Base-by-base conservation (phyloP, 2,797 vertebrate genomes). In the Odontamblyopus rebecca region DNA sequence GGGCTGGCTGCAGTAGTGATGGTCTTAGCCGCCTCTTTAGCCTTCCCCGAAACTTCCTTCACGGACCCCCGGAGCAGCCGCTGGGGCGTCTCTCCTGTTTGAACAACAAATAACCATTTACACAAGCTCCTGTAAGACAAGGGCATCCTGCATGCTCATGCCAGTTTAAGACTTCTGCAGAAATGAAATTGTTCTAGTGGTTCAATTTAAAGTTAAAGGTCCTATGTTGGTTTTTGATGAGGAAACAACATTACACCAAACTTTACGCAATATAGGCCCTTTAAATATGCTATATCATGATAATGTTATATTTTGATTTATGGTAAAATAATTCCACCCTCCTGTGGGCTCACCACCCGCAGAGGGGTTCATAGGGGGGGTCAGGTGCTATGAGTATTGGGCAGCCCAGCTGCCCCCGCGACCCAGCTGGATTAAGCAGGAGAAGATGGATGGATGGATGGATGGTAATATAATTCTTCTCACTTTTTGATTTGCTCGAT, bases 1-100 rank as follows among this genome's bases (percentile, higher is more conserved):
- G 69, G 41, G 0, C 86, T 51, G 5, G 91, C 90, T 6, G 90
- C 85, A 1, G 92, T 87, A 5, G 93, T 89, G 69, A 94, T 83
- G 35, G 76, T 93, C 78, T 93, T 93, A 1, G 91, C 89, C 0
- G 91, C 88, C 69, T 86, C 92, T 77, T 90, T 93, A 50, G 92
- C 91, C 67, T 92, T 92, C 61, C 84, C 92, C 0, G 92, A 89
- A 0, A 88, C 83, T 0, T 89, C 92, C 82, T 92, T 94, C 82
- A 92, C 80, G 0, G 91, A 51, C 86, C 86, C 89, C 80, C 92
- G 85, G 87, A 89, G 88, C 74, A 88, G 82, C 86, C 90, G 76
- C 71, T 91, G 88, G 70, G 85, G 83, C 50, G 69, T 64, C 85
- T 93, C 91, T 90, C 93, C 93, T 94, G 86, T n/a, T 13, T 30